A percentile compares a stretch with the other conserved stretches of the same genome.
These are phyloP conservation scores for Cinclus mexicanus DNA, from an alignment of 2,113 vertebrate species.

Conservation along the genomic window DNA sequence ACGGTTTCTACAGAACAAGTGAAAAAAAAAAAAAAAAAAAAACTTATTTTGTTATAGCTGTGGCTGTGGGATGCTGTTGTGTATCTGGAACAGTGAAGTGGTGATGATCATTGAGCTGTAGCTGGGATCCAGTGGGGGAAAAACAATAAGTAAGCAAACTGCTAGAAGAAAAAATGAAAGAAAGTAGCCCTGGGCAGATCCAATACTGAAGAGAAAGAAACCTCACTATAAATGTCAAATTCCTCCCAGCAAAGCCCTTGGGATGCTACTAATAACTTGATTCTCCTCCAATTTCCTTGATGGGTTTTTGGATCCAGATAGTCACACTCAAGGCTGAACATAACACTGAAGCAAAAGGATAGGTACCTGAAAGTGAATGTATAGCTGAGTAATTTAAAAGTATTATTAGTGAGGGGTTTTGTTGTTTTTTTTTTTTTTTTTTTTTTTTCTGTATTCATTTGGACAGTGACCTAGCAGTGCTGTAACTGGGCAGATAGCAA, in stretches of 20 bases:
- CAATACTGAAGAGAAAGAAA: neutral
- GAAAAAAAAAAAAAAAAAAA: neutral
- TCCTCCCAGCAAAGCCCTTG: neutral
- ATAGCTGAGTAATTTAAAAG: neutral
- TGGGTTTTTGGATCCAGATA: neutral
- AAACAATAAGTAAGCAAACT: neutral
- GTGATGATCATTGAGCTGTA: neutral
- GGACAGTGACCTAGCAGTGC: fast-evolving
- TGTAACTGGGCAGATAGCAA: neutral
- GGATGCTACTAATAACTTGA: neutral
- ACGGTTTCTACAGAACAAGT: neutral
- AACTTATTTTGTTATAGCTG: fast-evolving
- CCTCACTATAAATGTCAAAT: neutral
- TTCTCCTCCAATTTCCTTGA: neutral
- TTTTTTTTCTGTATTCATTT: neutral
- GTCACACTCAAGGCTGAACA: neutral
- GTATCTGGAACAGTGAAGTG: neutral
- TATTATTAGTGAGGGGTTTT: neutral
- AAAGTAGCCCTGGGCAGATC: neutral
- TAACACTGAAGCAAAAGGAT: neutral
- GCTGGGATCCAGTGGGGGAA: neutral
- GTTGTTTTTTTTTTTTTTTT: neutral
- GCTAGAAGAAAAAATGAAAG: neutral
- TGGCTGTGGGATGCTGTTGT: neutral
- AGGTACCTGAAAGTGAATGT: neutral